These are phyloP conservation scores for Scaptomyza pallida DNA, from an alignment of 1,140 invertebrate species.

Conservation along the genomic window DNA sequence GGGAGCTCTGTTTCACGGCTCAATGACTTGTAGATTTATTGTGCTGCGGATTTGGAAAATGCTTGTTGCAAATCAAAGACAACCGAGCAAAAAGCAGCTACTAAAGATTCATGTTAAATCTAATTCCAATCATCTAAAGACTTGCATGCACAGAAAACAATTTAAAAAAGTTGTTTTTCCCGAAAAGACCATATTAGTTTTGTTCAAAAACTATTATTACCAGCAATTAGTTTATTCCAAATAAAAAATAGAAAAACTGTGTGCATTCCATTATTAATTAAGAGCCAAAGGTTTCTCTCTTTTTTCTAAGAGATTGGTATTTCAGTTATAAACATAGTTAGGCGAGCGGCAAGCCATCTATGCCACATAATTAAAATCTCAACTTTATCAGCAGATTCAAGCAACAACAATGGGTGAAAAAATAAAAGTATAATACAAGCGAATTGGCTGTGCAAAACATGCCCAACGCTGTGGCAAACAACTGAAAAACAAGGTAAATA, in stretches of 20 bases:
- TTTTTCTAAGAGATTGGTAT: constrained; percentile 23
- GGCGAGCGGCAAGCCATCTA: constrained; percentile 39
- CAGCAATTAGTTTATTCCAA: neutral
- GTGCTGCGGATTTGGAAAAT: constrained; percentile 40
- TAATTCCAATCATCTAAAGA: neutral
- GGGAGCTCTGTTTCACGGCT: constrained; percentile 63
- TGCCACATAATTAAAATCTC: constrained; percentile 72
- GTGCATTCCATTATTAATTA: constrained; percentile 11
- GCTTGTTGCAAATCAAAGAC: constrained; percentile 38
- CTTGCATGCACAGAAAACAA: constrained; percentile 8
- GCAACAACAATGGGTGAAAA: constrained; percentile 4
- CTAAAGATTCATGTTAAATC: constrained; percentile 4
- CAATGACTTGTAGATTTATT: constrained; percentile 69
- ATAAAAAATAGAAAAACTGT: neutral
- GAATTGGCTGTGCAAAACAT: constrained; percentile 39
- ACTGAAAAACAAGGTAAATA: constrained; percentile 74
- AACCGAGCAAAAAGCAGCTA: constrained; percentile 10
- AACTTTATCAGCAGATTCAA: constrained; percentile 70
- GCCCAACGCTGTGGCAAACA: constrained; percentile 52
- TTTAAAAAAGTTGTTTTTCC: too few relatives aligned
- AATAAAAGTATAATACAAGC: constrained; percentile 2
- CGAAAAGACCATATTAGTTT: too few relatives aligned
- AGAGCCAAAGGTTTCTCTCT: constrained; percentile 11
- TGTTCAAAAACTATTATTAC: neutral
- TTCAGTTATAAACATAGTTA: constrained; percentile 39